Evolutionary conservation across 2,113 vertebrate genomes (phyloP).

Genomic region (Gavia stellata): DNA sequence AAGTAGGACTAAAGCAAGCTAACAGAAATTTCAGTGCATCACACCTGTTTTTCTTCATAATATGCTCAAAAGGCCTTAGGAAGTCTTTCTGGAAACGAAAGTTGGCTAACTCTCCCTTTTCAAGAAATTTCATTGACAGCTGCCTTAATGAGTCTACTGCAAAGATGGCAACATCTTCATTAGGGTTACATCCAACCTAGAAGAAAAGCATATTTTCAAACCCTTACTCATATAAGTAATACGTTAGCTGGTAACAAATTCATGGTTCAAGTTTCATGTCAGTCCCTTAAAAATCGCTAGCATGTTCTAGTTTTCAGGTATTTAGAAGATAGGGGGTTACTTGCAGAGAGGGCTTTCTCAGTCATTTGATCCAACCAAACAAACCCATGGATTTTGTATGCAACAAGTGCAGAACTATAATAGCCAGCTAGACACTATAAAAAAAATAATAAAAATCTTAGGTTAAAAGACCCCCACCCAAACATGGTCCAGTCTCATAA

Average conservation of each 20-base stretch:
- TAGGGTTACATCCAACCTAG: constrained; percentile 96
- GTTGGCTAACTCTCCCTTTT: constrained; percentile 96
- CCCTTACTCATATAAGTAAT: too few species aligned
- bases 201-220: background rate
- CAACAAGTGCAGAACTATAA: background rate
- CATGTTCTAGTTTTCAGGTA: background rate
- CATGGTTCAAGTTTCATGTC: background rate
- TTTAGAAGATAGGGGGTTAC: background rate
- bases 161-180: constrained; percentile 98
- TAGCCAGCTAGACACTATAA: background rate
- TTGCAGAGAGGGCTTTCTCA: background rate
- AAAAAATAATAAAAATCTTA: background rate
- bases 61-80: constrained; percentile 95
- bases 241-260: too few species aligned
- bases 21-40: background rate
- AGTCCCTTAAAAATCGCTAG: background rate
- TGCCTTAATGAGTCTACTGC: constrained; percentile 95
- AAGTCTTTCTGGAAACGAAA: constrained; percentile 99
- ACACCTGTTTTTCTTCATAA: constrained; percentile 98
- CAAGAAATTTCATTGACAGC: constrained; percentile 97
- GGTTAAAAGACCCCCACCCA: background rate
- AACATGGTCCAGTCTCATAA: background rate
- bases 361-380: background rate
- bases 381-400: background rate
- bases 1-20: background rate